Evolutionary conservation across 2,888 invertebrate genomes (phyloP).

Genomic region (Pedicia rivosa): DNA sequence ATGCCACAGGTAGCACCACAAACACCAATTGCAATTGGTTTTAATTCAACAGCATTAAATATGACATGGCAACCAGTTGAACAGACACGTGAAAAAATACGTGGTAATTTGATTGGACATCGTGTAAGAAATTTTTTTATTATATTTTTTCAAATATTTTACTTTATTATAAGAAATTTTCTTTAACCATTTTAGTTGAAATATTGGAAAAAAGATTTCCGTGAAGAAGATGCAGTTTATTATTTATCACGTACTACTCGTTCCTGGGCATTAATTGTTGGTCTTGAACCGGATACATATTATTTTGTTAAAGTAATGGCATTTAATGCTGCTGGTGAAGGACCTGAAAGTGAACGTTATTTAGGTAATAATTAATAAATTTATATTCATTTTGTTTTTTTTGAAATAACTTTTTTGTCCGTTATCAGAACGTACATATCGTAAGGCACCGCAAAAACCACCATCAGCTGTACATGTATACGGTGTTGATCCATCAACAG

Average conservation of each 20-base stretch:
- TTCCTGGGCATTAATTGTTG: slow-evolving; percentile 82
- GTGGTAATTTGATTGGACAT: slow-evolving; percentile 84
- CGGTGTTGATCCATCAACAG: slow-evolving; percentile 71
- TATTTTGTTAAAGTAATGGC: slow-evolving; percentile 93
- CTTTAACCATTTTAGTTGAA: slow-evolving; percentile 43
- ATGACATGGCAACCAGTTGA: slow-evolving; percentile 83
- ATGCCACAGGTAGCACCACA: slow-evolving; percentile 87
- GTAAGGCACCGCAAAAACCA: slow-evolving; percentile 86
- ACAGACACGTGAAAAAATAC: slow-evolving; percentile 63
- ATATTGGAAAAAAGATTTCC: slow-evolving; percentile 68
- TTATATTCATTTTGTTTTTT: not conserved
- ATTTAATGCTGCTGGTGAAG: slow-evolving; percentile 90
- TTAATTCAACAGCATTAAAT: slow-evolving; percentile 83
- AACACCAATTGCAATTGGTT: slow-evolving; percentile 57
- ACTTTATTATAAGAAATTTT: not conserved
- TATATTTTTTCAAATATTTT: not conserved
- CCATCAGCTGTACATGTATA: slow-evolving; percentile 81
- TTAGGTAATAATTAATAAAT: slow-evolving; percentile 36
- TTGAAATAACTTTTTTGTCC: too few species aligned
- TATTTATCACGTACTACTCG: slow-evolving; percentile 70
- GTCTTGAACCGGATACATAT: slow-evolving; percentile 80
- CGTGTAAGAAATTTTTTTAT: slow-evolving; percentile 37
- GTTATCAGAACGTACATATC: slow-evolving; percentile 57
- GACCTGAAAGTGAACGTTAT: slow-evolving; percentile 84
- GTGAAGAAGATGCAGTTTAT: slow-evolving; percentile 65